Base-by-base conservation (phyloP, 2,797 vertebrate species). In the Alectoris magna region DNA sequence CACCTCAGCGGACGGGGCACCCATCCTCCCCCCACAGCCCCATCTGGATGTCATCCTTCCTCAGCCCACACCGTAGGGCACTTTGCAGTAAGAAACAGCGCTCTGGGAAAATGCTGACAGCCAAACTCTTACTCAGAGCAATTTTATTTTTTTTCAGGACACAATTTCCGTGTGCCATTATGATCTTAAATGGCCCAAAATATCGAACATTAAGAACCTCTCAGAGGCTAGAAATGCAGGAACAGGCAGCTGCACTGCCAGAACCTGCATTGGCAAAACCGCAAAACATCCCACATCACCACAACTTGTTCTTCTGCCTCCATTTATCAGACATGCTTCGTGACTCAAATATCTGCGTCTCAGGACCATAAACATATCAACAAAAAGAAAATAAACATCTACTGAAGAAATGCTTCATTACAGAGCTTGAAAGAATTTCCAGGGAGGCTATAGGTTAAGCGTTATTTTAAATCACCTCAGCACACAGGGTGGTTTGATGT, bases 1-100 rank as follows among this genome's bases (percentile, higher is more conserved):
- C 51, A 29, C 51, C 51, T 53, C 27, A 3, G 6, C 9, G 15
- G 51, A 31, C 11, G 29, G 53, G 53, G 16, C 29, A 18, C 53
- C 29, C 53, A 18, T 31, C 53, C 19, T 38, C 17, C 22, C 46
- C 36, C 58, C 71, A 6, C 11, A 53, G 43, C 39, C 27, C 6
- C 44, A 4, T 4, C 21, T 5, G 38, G 43, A 26, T 6, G 24
- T 4, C 4, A 1, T 43, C 60, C 36, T 55, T 19, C 39, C 23
- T 55, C 1, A 0, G 9, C 2, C 14, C 7, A 27, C 44, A 34
- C 11, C 27, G 1, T 1, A 6, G n/a, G 46, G 41, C 53, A n/a
- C 10, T 3, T 2, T 41, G 10, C 41, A 10, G 14, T 27, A 12
- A 17, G 36, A 18, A 71, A 17, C 26, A 4, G 31, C 8, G 4